Evolutionary conservation across 2,113 vertebrate genomes (phyloP).

Genomic region (Epinephelus cyanopodus): DNA sequence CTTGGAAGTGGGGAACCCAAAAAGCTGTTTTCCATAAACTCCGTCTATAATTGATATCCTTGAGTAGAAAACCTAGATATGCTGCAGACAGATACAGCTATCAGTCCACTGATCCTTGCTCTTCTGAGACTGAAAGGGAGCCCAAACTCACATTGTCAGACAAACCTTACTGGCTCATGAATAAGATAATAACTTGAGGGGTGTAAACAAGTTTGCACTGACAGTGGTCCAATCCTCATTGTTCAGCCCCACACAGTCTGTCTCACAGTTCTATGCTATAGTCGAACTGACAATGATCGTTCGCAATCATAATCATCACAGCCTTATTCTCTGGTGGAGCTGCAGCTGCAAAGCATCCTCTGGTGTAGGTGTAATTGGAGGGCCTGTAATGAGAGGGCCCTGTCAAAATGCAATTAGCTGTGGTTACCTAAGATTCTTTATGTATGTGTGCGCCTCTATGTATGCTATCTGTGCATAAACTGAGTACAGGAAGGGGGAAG

Average conservation of each 20-base stretch:
- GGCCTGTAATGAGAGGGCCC: constrained; percentile 8
- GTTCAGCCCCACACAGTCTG: not conserved
- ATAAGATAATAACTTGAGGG: constrained; percentile 29
- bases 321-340: constrained; percentile 10
- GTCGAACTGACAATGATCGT: constrained; percentile 30
- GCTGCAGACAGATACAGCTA: not conserved
- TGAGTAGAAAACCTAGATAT: not conserved
- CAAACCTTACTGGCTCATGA: constrained; percentile 13
- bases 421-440: not conserved
- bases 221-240: constrained; percentile 21
- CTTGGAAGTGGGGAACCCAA: not conserved
- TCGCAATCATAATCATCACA: constrained; percentile 7
- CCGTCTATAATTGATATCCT: not conserved
- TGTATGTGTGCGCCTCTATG: not conserved
- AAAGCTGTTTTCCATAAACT: not conserved
- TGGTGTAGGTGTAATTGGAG: constrained; percentile 20
- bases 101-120: not conserved
- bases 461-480: not conserved
- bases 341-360: constrained; percentile 13
- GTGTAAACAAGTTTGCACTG: constrained; percentile 26
- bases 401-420: constrained; percentile 40
- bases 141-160: not conserved
- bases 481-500: not conserved
- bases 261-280: not conserved
- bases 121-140: not conserved